Conservation (phyloP, 2,113 vertebrate species). For the Synodontis membranacea region DNA sequence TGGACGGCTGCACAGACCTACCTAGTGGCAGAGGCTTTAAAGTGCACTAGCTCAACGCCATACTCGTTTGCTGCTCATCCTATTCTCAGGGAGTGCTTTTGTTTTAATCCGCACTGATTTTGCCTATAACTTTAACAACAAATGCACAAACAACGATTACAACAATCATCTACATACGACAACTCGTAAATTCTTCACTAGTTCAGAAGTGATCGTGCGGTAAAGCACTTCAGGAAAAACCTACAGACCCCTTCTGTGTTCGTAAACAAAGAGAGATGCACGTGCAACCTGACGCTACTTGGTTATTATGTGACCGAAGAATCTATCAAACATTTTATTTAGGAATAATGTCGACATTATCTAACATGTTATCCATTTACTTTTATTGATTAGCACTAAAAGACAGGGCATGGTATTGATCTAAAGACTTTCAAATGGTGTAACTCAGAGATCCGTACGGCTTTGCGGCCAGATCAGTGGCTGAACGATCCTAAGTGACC, state of each 20-base stretch:
- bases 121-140: background rate
- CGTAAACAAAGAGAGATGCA: background rate
- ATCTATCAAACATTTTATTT: background rate
- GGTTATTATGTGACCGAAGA: background rate
- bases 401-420: background rate
- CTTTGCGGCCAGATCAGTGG: background rate
- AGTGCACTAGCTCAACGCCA: background rate
- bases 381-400: background rate
- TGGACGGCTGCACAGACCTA: background rate
- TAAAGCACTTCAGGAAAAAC: background rate
- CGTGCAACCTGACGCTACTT: background rate
- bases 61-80: background rate
- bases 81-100: background rate
- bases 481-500: background rate
- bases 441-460: background rate
- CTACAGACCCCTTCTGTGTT: background rate
- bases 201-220: background rate
- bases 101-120: background rate
- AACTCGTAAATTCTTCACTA: background rate
- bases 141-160: background rate
- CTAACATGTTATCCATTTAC: background rate
- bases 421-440: background rate
- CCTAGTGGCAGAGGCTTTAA: background rate
- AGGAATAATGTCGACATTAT: background rate
- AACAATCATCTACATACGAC: background rate